Percentiles rank a stretch among this genome's conserved stretches.
phyloP scores from a whole-genome alignment of 2,888 invertebrate genomes.

The Erpobdella octoculata region DNA sequence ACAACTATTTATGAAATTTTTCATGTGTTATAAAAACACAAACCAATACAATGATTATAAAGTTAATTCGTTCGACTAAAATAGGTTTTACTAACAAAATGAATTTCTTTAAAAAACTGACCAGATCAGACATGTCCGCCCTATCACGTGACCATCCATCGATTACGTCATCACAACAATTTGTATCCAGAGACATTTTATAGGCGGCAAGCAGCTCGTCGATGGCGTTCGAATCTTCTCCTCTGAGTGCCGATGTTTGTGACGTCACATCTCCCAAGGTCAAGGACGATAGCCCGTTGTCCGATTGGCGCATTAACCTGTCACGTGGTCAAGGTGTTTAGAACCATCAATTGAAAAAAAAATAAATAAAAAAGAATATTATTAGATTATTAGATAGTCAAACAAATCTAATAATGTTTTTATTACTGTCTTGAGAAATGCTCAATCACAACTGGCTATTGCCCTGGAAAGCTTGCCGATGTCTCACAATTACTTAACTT shows the following conservation, averaged over 20 bases:
- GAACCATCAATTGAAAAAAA: neutral
- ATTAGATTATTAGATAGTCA: neutral
- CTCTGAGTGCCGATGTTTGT: conserved; percentile 30
- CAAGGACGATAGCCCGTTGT: conserved; percentile 21
- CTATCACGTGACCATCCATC: conserved; percentile 33
- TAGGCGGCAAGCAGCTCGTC: conserved; percentile 48
- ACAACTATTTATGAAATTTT: too few relatives aligned
- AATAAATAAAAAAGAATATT: neutral
- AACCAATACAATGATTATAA: neutral
- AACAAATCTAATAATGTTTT: neutral
- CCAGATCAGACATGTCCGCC: conserved; percentile 45
- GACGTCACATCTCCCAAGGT: conserved; percentile 29
- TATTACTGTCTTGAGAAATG: too few relatives aligned
- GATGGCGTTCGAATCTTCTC: conserved; percentile 46
- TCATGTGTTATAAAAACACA: too few relatives aligned
- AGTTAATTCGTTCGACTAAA: neutral
- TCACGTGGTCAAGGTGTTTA: neutral
- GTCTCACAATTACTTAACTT: too few relatives aligned
- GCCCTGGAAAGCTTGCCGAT: too few relatives aligned
- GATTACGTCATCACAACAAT: conserved; percentile 33
- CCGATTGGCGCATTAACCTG: conserved; percentile 28
- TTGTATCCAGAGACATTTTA: conserved; percentile 48
- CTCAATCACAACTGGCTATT: too few relatives aligned
- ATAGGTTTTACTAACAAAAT: neutral
- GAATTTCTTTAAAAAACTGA: conserved; percentile 29